Base-by-base conservation (phyloP, 1,140 invertebrate genomes). In the Carcinoscorpius rotundicauda region DNA sequence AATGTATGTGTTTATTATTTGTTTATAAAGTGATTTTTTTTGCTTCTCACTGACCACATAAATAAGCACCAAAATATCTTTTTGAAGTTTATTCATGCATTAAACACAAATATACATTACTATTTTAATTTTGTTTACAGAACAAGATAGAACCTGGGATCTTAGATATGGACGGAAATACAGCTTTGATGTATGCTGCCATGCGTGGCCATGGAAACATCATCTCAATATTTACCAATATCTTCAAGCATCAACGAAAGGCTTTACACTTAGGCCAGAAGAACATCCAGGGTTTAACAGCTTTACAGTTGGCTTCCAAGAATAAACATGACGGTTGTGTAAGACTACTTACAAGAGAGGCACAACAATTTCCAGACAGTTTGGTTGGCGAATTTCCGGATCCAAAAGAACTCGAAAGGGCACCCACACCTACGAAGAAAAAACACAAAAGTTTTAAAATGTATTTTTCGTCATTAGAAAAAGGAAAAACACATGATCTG, bases 161-260 rank as follows among this genome's bases (percentile, higher is more conserved):
- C 4, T 63, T 66, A 49, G 74, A 75, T 61, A 52, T 60, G 6
- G 71, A 73, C 48, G 74, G 74, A 5, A 74, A 73, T 60, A 75
- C 74, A 3, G 74, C 68, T 4, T 51, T 72, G 29, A 71, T 72
- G 69, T 65, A 68, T 49, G 71, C 69, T 49, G 69, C 68, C 8
- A 52, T 61, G 29, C 29, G 58, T 52, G 71, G 71, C 5, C 64
- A 69, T 8, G 63, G 60, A 8, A 63, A 66, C 56, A 60, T 72
- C 1, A 61, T 72, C 3, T 50, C 60, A 10, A 50, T 61, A 3
- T 64, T 71, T 10, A 48, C 72, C 11, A 65, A 65, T 4, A 8
- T 64, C 58, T 68, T 64, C 57, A 50, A 58, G 5, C 58, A 66
- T 9, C 52, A 65, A 10, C 48, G 60, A 5, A 57, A 60, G 10